A percentile compares a stretch with the other conserved stretches of the same genome.
phyloP scores from a whole-genome alignment of 92 coral and sea anemone genomes.

The Bergia puertoricense region DNA sequence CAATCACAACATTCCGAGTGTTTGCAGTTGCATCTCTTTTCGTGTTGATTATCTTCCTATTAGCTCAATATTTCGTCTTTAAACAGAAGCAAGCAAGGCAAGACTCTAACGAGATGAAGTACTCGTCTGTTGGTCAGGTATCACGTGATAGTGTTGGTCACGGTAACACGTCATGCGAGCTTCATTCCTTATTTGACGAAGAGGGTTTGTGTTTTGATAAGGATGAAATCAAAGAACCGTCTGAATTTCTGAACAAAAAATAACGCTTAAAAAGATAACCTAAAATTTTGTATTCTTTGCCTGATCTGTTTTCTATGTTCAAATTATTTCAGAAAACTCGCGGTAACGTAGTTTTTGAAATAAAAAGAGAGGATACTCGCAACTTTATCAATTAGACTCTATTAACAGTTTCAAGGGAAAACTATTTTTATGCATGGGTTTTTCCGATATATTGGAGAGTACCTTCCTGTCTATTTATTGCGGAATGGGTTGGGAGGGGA shows the following conservation, averaged over 20 bases:
- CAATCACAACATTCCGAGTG: constrained; percentile 49
- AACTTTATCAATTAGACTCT: too few relatives aligned
- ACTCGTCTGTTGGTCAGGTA: background rate
- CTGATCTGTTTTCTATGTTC: too few relatives aligned
- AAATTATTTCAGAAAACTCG: too few relatives aligned
- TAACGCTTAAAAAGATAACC: background rate
- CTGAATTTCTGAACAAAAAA: constrained; percentile 23
- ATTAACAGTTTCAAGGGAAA: too few relatives aligned
- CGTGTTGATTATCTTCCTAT: constrained; percentile 32
- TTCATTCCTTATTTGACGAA: background rate
- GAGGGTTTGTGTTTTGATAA: background rate
- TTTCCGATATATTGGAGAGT: too few relatives aligned
- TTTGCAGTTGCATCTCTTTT: constrained; percentile 48
- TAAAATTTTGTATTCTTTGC: too few relatives aligned
- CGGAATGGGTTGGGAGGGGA: too few relatives aligned
- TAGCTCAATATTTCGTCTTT: constrained; percentile 17
- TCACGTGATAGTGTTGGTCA: constrained; percentile 2
- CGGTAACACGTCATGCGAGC: background rate
- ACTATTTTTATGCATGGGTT: too few relatives aligned
- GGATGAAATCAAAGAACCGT: background rate
- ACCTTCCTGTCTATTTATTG: too few relatives aligned
- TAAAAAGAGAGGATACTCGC: too few relatives aligned
- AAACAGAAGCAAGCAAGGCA: background rate
- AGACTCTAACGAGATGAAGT: background rate
- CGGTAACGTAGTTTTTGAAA: too few relatives aligned